These are phyloP conservation scores for Leucoraja ocellata DNA, from an alignment of 2,797 vertebrate species.

Conservation along the genomic window DNA sequence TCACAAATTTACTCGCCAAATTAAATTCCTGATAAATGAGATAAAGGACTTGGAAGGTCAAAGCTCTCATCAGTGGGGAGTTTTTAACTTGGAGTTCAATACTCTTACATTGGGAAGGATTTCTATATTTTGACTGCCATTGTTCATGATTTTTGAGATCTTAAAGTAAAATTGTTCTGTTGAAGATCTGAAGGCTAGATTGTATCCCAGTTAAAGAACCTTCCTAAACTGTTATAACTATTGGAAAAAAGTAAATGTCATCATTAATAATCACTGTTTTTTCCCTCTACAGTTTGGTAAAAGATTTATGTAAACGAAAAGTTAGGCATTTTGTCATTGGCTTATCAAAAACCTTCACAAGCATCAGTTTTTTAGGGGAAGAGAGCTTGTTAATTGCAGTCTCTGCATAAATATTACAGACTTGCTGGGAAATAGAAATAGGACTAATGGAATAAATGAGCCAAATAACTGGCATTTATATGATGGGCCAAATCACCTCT, in stretches of 20 bases:
- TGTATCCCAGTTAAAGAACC: neutral
- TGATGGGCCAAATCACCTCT: neutral
- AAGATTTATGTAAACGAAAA: neutral
- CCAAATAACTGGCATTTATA: neutral
- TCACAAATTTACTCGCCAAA: neutral
- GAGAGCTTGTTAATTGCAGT: neutral
- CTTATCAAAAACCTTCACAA: neutral
- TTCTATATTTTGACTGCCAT: neutral
- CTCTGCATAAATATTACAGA: neutral
- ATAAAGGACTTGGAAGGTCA: neutral
- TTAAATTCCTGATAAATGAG: neutral
- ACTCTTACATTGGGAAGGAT: neutral
- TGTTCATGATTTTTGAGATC: neutral
- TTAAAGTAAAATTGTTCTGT: neutral
- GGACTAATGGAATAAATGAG: neutral
- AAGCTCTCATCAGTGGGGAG: neutral
- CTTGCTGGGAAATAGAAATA: too few species aligned
- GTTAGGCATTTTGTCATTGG: neutral
- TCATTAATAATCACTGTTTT: neutral
- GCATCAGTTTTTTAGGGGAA: neutral
- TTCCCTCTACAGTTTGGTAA: neutral
- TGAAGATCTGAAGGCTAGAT: neutral
- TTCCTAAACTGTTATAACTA: neutral
- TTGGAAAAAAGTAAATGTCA: neutral
- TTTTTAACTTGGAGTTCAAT: neutral